Evolutionary conservation across 2,113 vertebrate genomes (phyloP).

Genomic region (Calypte anna): DNA sequence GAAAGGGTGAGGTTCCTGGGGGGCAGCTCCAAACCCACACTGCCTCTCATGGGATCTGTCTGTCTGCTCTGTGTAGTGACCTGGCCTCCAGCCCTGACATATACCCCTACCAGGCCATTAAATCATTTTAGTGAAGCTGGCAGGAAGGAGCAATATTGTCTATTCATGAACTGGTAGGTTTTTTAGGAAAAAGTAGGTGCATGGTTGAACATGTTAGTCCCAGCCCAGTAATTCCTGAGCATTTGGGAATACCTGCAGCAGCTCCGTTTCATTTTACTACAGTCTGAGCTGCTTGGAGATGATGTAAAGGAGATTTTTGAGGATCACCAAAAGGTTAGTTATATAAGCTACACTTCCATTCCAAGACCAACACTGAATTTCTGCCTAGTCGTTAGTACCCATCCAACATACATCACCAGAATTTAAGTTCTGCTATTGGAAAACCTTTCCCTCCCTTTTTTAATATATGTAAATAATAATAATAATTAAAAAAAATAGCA

Average conservation of each 20-base stretch:
- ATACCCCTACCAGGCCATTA: fast-evolving
- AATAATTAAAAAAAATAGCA: background rate
- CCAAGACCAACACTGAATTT: background rate
- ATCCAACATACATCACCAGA: background rate
- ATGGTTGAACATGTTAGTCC: background rate
- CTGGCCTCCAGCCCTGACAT: background rate
- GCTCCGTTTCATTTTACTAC: background rate
- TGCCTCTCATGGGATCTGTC: background rate
- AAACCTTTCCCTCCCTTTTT: fast-evolving
- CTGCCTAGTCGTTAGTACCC: background rate
- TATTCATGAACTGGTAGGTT: background rate
- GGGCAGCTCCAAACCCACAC: background rate
- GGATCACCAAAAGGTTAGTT: background rate
- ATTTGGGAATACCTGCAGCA: background rate
- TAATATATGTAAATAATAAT: background rate
- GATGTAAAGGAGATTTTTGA: background rate
- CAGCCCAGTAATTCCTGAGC: background rate
- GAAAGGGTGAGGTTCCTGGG: background rate
- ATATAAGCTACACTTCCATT: background rate
- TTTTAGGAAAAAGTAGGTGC: background rate
- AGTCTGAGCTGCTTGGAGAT: background rate
- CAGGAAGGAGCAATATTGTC: background rate
- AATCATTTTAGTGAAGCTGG: background rate
- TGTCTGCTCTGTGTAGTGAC: background rate
- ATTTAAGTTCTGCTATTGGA: background rate